These are phyloP conservation scores for Keiferia lycopersicella DNA, from an alignment of 2,888 invertebrate species.

Conservation along the genomic window DNA sequence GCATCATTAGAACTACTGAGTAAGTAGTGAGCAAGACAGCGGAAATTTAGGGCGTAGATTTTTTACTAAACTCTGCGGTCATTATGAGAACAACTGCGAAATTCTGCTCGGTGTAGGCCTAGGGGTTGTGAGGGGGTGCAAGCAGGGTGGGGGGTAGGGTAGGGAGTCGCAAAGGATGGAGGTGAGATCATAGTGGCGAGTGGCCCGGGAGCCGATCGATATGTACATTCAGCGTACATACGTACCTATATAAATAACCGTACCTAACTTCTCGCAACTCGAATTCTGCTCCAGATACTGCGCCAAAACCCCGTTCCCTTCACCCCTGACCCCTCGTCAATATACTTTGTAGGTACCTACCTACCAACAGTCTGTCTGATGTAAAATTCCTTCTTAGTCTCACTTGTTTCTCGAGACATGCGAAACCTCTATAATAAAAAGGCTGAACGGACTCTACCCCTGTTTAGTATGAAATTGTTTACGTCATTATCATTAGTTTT, in stretches of 20 bases:
- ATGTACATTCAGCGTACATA: conserved; percentile 81
- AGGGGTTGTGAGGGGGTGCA: conserved; percentile 62
- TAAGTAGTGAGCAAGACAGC: neutral
- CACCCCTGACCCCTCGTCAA: conserved; percentile 54
- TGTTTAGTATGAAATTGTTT: neutral
- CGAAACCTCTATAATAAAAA: neutral
- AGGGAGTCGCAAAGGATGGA: conserved; percentile 73
- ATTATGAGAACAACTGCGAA: conserved; percentile 39
- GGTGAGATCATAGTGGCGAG: conserved; percentile 82
- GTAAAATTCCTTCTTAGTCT: conserved; percentile 13
- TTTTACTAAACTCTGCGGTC: conserved; percentile 17
- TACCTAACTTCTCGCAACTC: conserved; percentile 79
- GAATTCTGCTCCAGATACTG: conserved; percentile 79
- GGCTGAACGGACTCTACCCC: neutral
- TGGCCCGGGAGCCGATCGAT: conserved; percentile 80
- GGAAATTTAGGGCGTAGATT: neutral
- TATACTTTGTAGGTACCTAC: conserved; percentile 38
- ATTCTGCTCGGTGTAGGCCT: conserved; percentile 63
- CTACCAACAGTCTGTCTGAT: conserved; percentile 33
- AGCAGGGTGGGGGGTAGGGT: conserved; percentile 43
- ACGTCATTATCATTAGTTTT: neutral
- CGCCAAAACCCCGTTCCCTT: conserved; percentile 72
- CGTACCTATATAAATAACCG: conserved; percentile 77
- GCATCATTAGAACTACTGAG: neutral
- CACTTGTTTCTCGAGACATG: conserved; percentile 5